Percentiles rank a stretch among this genome's conserved stretches.
phyloP scores from a whole-genome alignment of 2,888 invertebrate species.

The Callimorpha dominula region DNA sequence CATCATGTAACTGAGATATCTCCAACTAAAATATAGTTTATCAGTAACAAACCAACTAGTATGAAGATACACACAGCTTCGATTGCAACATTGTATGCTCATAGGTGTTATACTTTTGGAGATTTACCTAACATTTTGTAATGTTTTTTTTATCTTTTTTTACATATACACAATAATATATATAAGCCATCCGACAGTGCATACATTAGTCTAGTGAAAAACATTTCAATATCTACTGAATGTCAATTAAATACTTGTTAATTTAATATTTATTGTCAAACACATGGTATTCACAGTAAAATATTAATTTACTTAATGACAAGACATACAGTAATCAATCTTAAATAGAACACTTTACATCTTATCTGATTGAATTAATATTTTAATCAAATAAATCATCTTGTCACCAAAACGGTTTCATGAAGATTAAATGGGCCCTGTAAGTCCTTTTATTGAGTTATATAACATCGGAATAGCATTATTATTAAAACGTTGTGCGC shows the following conservation, averaged over 20 bases:
- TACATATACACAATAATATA: no score
- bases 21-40: not conserved
- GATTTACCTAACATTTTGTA: no score
- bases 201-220: no score
- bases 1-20: not conserved
- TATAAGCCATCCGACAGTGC: no score
- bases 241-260: no score
- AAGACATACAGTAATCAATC: not conserved
- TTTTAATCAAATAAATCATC: conserved; percentile 1
- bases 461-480: not conserved
- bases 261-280: no score
- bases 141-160: no score
- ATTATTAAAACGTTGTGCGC: not conserved
- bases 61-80: not conserved
- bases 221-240: no score
- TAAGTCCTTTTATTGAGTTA: conserved; percentile 2
- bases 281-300: not conserved
- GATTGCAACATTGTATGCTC: no score
- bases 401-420: not conserved
- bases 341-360: not conserved
- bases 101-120: no score
- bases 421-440: conserved; percentile 2
- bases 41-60: not conserved
- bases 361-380: not conserved
- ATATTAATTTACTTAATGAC: not conserved